A percentile compares a stretch with the other conserved stretches of the same genome.
These are phyloP conservation scores for Drosophila nannoptera DNA, from an alignment of 1,140 invertebrate genomes.

Conservation along the genomic window DNA sequence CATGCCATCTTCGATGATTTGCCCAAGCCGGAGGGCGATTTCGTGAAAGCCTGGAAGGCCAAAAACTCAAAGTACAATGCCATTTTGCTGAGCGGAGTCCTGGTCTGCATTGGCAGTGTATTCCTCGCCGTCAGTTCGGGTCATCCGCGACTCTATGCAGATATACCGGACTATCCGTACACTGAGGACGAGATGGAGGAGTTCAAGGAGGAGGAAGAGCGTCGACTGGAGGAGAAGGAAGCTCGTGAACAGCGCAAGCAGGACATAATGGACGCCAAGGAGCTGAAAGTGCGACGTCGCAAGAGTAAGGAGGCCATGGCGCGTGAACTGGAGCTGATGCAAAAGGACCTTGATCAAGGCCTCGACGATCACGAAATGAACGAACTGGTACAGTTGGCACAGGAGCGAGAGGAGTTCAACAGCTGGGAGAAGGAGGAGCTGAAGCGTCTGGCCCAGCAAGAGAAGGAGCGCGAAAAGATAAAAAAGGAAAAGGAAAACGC, in stretches of 20 bases:
- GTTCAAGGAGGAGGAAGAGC: slow-evolving; percentile 50
- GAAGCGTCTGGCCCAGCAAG: slow-evolving; percentile 45
- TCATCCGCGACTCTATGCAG: slow-evolving; percentile 2
- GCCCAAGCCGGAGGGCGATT: slow-evolving; percentile 57
- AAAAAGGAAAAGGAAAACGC: slow-evolving; percentile 42
- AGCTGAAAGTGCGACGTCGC: slow-evolving; percentile 51
- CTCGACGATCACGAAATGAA: slow-evolving; percentile 42
- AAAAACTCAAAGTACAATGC: slow-evolving; percentile 64
- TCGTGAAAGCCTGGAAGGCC: slow-evolving; percentile 35
- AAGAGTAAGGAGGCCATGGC: slow-evolving; percentile 56
- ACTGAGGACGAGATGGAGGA: slow-evolving; percentile 59
- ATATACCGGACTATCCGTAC: slow-evolving; percentile 58
- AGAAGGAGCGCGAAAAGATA: slow-evolving; percentile 46
- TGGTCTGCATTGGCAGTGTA: slow-evolving; percentile 37
- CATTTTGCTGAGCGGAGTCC: slow-evolving; percentile 33
- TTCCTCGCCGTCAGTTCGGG: not conserved
- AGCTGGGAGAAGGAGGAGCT: slow-evolving; percentile 55
- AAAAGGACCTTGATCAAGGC: slow-evolving; percentile 54
- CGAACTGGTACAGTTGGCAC: slow-evolving; percentile 38
- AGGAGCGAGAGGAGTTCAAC: slow-evolving; percentile 53
- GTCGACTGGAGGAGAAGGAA: slow-evolving; percentile 42
- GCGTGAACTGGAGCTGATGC: slow-evolving; percentile 62
- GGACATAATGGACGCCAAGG: slow-evolving; percentile 46
- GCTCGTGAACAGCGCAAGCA: slow-evolving; percentile 43
- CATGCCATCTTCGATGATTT: slow-evolving; percentile 57